Conservation (phyloP, 2,797 vertebrate species). For the Eospalax fontanierii region DNA sequence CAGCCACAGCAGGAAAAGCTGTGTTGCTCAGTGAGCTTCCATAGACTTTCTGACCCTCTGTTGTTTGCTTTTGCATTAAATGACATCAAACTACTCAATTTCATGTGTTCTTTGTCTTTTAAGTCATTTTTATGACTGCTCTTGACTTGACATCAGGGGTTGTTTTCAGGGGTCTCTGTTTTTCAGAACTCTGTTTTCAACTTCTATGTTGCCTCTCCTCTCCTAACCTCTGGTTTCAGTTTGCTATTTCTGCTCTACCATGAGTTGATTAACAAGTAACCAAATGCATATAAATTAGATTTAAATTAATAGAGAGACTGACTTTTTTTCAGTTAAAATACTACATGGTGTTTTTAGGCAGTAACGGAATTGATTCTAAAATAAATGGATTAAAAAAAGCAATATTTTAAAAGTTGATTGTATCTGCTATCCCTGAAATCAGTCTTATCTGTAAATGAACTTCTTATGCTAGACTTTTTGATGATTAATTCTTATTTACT, state of each 20-base stretch:
- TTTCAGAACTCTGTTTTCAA: background rate
- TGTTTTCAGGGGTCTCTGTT: background rate
- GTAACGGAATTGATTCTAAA: slow-evolving; percentile 43
- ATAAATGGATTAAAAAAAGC: background rate
- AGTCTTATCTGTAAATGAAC: background rate
- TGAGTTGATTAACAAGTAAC: background rate
- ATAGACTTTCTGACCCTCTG: background rate
- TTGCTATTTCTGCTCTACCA: slow-evolving; percentile 9
- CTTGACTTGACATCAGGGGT: background rate
- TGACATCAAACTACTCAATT: background rate
- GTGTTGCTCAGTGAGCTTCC: background rate
- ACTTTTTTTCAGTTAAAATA: background rate
- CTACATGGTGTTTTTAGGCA: background rate
- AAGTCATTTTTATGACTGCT: background rate
- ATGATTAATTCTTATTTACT: slow-evolving; percentile 2
- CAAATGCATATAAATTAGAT: slow-evolving; percentile 39
- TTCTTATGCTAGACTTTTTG: slow-evolving; percentile 34
- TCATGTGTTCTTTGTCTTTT: slow-evolving; percentile 14
- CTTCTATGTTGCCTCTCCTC: background rate
- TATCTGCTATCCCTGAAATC: slow-evolving; percentile 39
- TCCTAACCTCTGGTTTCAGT: background rate
- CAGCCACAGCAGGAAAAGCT: background rate
- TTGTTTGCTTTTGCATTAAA: slow-evolving; percentile 24
- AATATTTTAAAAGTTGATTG: background rate
- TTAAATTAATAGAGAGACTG: slow-evolving; percentile 36